Percentiles rank a stretch among this genome's conserved stretches.
Conservation (phyloP, 2,888 invertebrate genomes). For the Pasiphila rectangulata region DNA sequence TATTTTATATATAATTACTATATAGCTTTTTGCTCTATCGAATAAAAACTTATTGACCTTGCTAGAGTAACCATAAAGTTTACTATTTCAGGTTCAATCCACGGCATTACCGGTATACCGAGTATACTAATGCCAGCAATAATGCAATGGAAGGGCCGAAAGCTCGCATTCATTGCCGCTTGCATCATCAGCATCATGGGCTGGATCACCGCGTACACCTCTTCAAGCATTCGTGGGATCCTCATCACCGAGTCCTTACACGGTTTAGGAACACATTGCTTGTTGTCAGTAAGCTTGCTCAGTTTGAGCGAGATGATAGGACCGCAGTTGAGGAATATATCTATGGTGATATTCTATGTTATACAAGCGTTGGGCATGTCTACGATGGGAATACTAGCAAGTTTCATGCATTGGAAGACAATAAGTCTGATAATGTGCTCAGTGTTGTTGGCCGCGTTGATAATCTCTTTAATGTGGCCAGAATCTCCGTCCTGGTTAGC, state of each 20-base stretch:
- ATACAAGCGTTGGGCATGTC: constrained; percentile 16
- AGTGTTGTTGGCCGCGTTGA: constrained; percentile 10
- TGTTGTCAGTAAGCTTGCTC: constrained; percentile 11
- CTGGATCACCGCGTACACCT: constrained; percentile 26
- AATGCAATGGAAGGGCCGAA: constrained; percentile 35
- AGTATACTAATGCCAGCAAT: constrained; percentile 30
- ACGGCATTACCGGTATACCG: constrained; percentile 34
- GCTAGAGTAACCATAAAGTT: too few relatives aligned
- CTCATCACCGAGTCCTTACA: constrained; percentile 30
- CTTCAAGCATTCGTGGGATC: constrained; percentile 12
- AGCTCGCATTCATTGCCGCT: constrained; percentile 28
- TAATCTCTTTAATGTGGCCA: constrained; percentile 23
- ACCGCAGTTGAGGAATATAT: constrained; percentile 17
- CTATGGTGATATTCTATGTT: constrained; percentile 4
- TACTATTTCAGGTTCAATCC: constrained; percentile 35
- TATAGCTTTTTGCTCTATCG: too few relatives aligned
- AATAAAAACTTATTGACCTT: too few relatives aligned
- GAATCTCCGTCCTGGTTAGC: constrained; percentile 33
- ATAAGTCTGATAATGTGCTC: constrained; percentile 20
- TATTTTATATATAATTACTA: too few relatives aligned
- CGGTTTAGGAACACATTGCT: constrained; percentile 19
- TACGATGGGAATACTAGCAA: constrained; percentile 3
- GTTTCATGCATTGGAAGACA: constrained; percentile 22
- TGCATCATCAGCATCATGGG: constrained; percentile 26
- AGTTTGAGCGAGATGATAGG: constrained; percentile 25